These are phyloP conservation scores for Clarias pachynema DNA, from an alignment of 2,797 vertebrate species.

Conservation along the genomic window DNA sequence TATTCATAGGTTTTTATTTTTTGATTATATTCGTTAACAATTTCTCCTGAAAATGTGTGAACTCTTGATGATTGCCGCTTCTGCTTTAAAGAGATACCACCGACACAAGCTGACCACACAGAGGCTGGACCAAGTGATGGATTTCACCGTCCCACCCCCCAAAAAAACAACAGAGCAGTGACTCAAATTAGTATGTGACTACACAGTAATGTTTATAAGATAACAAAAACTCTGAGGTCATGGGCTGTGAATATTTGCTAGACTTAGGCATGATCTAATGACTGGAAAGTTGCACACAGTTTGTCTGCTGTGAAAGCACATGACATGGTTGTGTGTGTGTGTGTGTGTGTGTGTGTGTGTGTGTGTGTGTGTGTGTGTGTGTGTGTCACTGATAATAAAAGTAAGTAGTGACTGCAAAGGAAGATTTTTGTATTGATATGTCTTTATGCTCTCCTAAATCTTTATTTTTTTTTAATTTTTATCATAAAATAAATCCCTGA, in stretches of 20 bases:
- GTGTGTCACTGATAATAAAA: neutral
- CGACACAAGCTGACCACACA: neutral
- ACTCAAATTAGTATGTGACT: neutral
- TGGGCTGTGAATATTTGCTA: neutral
- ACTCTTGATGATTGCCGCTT: neutral
- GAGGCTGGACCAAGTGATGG: neutral
- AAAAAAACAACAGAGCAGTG: neutral
- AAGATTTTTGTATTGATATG: neutral
- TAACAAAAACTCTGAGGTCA: slow-evolving; percentile 17
- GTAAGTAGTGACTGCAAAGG: neutral
- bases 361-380: neutral
- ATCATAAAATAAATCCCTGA: neutral
- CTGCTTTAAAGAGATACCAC: neutral
- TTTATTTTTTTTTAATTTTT: too few relatives aligned
- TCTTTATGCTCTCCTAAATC: neutral
- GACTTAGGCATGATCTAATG: neutral
- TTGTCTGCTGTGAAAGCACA: slow-evolving; percentile 7
- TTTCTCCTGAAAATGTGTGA: neutral
- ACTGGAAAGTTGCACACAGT: neutral
- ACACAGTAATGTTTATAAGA: neutral
- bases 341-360: too few relatives aligned
- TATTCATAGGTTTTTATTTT: neutral
- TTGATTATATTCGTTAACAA: too few relatives aligned
- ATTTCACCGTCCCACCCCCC: neutral
- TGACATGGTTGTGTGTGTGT: neutral